phyloP scores from a whole-genome alignment of 2,888 invertebrate genomes.

The Barypeithes pellucidus region DNA sequence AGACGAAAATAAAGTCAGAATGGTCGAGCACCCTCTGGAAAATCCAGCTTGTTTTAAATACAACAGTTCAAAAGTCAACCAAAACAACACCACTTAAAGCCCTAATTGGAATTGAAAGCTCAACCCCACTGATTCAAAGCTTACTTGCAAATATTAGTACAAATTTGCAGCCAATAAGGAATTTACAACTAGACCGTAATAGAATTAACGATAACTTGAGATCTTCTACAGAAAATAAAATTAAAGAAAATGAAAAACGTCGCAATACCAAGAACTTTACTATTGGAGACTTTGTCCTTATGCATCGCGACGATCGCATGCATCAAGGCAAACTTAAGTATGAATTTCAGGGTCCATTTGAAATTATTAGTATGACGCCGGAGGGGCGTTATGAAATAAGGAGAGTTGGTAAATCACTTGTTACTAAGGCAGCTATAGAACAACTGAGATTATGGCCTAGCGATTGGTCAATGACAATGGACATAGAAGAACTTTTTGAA shows the following conservation, averaged over 20 bases:
- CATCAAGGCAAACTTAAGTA: conserved; percentile 46
- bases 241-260: conserved; percentile 12
- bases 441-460: conserved; percentile 25
- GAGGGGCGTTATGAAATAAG: conserved; percentile 47
- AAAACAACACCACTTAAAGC: conserved; percentile 53
- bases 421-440: conserved; percentile 52
- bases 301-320: conserved; percentile 44
- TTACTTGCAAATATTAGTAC: conserved; percentile 18
- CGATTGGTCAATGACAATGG: too few relatives aligned
- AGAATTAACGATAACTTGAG: conserved; percentile 7
- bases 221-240: not conserved
- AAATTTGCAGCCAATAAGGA: conserved; percentile 9
- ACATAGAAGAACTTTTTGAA: too few relatives aligned
- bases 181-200: conserved; percentile 20
- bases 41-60: not conserved
- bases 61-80: conserved; percentile 47
- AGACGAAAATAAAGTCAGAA: too few relatives aligned
- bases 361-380: conserved; percentile 35
- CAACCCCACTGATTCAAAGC: conserved; percentile 53
- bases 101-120: conserved; percentile 52
- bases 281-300: conserved; percentile 17
- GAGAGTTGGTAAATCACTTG: conserved; percentile 39
- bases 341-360: conserved; percentile 48
- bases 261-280: not conserved
- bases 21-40: too few relatives aligned